phyloP scores from a whole-genome alignment of 35 echinoderm and acorn worm genomes.

The Heliocidaris erythrogramma region DNA sequence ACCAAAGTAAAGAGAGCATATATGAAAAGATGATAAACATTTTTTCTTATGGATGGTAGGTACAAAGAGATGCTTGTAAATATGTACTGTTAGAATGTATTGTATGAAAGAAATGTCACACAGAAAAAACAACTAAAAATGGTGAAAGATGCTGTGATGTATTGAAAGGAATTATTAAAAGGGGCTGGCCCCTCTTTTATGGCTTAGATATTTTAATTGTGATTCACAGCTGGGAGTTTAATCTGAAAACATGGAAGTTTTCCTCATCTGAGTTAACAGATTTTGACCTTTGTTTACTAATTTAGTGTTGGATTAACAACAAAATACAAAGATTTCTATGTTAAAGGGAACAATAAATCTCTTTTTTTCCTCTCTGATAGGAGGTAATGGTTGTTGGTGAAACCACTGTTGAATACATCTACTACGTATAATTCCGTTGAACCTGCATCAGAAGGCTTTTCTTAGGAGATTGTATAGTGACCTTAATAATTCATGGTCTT shows the following conservation, averaged over 20 bases:
- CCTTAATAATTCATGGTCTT: too few species aligned
- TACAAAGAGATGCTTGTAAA: background rate
- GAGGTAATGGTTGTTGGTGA: too few species aligned
- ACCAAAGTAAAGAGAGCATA: constrained; percentile 1
- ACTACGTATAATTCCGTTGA: too few species aligned
- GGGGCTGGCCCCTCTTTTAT: background rate
- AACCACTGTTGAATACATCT: too few species aligned
- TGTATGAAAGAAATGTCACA: background rate
- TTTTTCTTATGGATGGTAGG: background rate
- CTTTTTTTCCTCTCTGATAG: too few species aligned
- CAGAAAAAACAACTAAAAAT: background rate
- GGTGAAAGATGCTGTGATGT: background rate
- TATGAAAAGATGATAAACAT: background rate
- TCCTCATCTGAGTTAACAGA: background rate
- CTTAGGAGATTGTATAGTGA: too few species aligned
- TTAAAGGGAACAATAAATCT: too few species aligned
- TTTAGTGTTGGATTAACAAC: too few species aligned
- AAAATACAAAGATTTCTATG: too few species aligned
- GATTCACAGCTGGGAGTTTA: background rate
- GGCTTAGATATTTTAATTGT: background rate
- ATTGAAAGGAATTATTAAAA: background rate
- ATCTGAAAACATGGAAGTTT: too few species aligned
- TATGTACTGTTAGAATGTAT: background rate
- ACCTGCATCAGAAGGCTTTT: too few species aligned
- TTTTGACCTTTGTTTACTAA: background rate